Evolutionary conservation across 2,888 invertebrate species (phyloP).

Genomic region (Ptychoptera contaminata): DNA sequence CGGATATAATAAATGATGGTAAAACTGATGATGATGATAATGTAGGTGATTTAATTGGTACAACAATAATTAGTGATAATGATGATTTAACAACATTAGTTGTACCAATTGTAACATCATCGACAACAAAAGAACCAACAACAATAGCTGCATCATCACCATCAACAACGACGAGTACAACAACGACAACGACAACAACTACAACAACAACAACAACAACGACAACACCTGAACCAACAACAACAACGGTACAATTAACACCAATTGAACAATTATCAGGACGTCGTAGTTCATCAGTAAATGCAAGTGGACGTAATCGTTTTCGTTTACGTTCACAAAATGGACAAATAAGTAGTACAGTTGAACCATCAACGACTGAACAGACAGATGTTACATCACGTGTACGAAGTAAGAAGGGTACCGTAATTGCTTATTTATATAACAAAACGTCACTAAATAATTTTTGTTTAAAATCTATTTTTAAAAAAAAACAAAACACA

Average conservation of each 20-base stretch:
- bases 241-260: conserved; percentile 6
- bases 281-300: conserved; percentile 17
- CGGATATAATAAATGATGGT: conserved; percentile 17
- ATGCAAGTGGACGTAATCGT: conserved; percentile 22
- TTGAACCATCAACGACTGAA: conserved; percentile 15
- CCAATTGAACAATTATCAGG: conserved; percentile 14
- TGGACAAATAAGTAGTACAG: conserved; percentile 32
- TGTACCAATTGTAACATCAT: conserved; percentile 33
- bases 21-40: conserved; percentile 23
- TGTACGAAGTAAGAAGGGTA: conserved; percentile 6
- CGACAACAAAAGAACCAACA: conserved; percentile 35
- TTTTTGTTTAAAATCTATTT: no score
- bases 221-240: conserved; percentile 20
- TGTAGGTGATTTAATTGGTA: conserved; percentile 23
- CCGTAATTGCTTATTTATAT: no score
- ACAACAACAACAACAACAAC: conserved; percentile 27
- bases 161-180: conserved; percentile 34
- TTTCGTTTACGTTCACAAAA: conserved; percentile 20
- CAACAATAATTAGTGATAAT: conserved; percentile 16
- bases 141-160: conserved; percentile 35
- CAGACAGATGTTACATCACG: conserved; percentile 9
- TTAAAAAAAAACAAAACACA: no score
- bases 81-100: conserved; percentile 12
- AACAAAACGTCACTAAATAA: no score
- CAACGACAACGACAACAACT: conserved; percentile 32